Evolutionary conservation across 2,797 vertebrate genomes (phyloP).

Genomic region (Rhabdomys pumilio): DNA sequence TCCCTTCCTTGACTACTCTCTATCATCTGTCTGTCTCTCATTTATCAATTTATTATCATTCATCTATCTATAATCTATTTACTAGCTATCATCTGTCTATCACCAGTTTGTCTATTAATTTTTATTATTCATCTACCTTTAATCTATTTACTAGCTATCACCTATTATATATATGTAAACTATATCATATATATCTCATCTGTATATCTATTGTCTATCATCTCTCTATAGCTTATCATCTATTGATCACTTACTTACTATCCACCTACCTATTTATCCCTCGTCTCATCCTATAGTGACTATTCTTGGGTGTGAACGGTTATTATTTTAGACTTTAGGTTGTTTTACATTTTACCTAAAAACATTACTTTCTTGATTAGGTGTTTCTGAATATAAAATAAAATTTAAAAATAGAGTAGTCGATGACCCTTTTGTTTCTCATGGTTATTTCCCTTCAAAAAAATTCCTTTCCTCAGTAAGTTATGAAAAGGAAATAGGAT

Average conservation of each 20-base stretch:
- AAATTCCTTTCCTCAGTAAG: background rate
- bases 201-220: background rate
- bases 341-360: background rate
- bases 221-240: background rate
- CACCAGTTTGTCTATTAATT: too few species aligned
- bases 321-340: background rate
- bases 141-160: background rate
- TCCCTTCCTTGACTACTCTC: background rate
- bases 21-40: background rate
- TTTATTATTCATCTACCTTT: background rate
- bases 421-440: background rate
- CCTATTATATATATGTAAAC: background rate
- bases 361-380: background rate
- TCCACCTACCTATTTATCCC: background rate
- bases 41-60: background rate
- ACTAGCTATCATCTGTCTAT: background rate
- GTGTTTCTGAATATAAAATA: background rate
- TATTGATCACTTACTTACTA: background rate
- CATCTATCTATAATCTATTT: background rate
- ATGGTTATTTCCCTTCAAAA: background rate
- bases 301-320: background rate
- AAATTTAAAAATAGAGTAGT: background rate
- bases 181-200: too few species aligned
- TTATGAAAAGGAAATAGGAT: background rate
- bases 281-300: background rate